Evolutionary conservation across 2,888 invertebrate species (phyloP), one percentile per base, ranked within the genome.

Genomic region (Himalopsyche anomala): DNA sequence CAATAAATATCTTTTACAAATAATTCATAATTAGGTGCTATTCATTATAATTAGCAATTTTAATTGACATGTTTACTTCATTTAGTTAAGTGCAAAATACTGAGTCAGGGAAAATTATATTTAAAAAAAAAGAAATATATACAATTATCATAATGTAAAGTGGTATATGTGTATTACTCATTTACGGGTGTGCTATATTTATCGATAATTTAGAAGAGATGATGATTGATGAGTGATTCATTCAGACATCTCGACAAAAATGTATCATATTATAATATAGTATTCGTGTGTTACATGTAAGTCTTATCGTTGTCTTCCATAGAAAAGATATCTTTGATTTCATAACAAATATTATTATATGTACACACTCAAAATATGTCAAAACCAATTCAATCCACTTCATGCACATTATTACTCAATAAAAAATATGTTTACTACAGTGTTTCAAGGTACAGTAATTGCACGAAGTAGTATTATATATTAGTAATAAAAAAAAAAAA

Each of bases 1-100:
- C 62, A 62, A 19, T 62, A 8, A 56, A 62, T 62, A 9, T 6
- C 62, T 0, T 19, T 62, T 28, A 19, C n/a, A 19, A 62, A 28
- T 19, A 19, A 62, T 51, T 62, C 1, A 62, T 62, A 19, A 62
- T 28, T 62, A 62, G 62, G 62, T 62, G 19, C 51, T 19, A 62
- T 19, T 28, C 8, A 28, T 62, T n/a, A 19, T 62, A 62, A 62
- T 62, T 62, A 19, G 19, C 62, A 28, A 62, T 62, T 62, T 62
- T 62, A 62, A 62, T 62, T 62, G 28, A 62, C 62, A 6, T 62
- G 62, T 62, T 62, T 62, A 62, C 62, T 62, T 28, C 19, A 5
- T n/a, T 56, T n/a, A 9, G 19, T 62, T 19, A 62, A 15, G 62
- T 19, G 28, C 62, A 62, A 62, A 62, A 62, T 62, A 62, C 19